Base-by-base conservation (phyloP, 2,888 invertebrate genomes). In the Altica lythri region DNA sequence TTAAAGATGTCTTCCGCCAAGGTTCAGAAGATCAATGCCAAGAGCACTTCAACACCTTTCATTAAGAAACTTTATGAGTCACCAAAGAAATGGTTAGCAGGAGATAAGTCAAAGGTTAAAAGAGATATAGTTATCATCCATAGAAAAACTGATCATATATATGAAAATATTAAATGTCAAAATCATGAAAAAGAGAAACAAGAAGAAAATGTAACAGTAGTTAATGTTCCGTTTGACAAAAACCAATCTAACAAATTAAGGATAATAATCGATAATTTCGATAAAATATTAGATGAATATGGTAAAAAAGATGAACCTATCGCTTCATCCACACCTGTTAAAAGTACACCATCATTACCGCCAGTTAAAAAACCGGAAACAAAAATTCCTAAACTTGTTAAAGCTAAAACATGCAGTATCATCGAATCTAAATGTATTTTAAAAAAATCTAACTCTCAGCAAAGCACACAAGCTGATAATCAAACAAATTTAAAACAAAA, bases 381-480 rank as follows among this genome's bases (percentile, higher is more conserved):
- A 1, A 68, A 61, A 64, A 79, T 81, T 43, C 83, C 83, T 37
- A 83, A 82, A 72, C 73, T 87, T 62, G 82, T 85, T 66, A 87
- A 87, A 71, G 84, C 87, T 1, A 85, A 86, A 70, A 87, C 86
- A 62, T 86, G 86, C 71, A 84, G 84, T 68, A 85, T 85, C 54
- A 86, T 86, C 47, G 86, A 85, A 72, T 85, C 86, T 1, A 81
- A 84, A 56, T 86, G 86, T 70, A 83, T 86, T 62, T 73, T 85
- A 44, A 84, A 86, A 69, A 84, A 84, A 70, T 81, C 82, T 2
- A 78, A 79, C 65, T 77, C 80, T 0, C 72, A 78, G 54, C n/a
- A n/a, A n/a, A n/a, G n/a, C n/a, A n/a, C n/a, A n/a, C n/a, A n/a
- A n/a, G n/a, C n/a, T n/a, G 10, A 46, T 32, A 47, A 52, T 14